Conservation (phyloP, 2,888 invertebrate genomes). For the Notocelia uddmanniana region DNA sequence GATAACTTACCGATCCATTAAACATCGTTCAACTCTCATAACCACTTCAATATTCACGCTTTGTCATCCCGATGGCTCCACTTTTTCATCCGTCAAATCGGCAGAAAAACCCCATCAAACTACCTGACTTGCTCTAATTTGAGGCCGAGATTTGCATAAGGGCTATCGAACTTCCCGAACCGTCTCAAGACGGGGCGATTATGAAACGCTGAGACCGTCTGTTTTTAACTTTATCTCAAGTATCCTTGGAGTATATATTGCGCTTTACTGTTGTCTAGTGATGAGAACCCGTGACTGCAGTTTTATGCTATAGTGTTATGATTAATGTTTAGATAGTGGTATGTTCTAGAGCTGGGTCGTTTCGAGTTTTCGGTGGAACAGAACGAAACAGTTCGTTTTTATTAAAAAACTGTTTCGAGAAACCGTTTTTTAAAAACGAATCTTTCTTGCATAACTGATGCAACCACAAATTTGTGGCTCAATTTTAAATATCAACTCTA, state of each 20-base stretch:
- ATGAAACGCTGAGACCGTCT: conserved; percentile 61
- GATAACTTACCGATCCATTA: neutral
- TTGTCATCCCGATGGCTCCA: neutral
- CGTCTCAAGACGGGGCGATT: conserved; percentile 61
- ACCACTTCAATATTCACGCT: conserved; percentile 9
- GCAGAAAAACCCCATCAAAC: conserved; percentile 21
- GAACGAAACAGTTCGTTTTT: no score
- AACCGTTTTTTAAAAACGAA: no score
- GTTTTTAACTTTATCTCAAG: conserved; percentile 47
- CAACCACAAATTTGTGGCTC: no score
- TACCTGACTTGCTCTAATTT: conserved; percentile 35
- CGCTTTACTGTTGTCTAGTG: neutral
- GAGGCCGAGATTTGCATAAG: conserved; percentile 68
- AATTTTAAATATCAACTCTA: no score
- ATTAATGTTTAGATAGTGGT: no score
- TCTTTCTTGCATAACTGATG: no score
- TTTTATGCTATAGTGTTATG: neutral
- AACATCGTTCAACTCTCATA: neutral
- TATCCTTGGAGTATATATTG: conserved; percentile 21
- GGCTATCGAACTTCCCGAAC: conserved; percentile 69
- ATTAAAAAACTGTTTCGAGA: no score
- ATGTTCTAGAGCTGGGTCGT: no score
- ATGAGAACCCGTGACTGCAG: neutral
- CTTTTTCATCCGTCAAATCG: conserved; percentile 8
- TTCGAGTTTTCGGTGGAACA: no score